These are phyloP conservation scores for Oligia fasciuncula DNA, from an alignment of 2,888 invertebrate species.

Conservation along the genomic window DNA sequence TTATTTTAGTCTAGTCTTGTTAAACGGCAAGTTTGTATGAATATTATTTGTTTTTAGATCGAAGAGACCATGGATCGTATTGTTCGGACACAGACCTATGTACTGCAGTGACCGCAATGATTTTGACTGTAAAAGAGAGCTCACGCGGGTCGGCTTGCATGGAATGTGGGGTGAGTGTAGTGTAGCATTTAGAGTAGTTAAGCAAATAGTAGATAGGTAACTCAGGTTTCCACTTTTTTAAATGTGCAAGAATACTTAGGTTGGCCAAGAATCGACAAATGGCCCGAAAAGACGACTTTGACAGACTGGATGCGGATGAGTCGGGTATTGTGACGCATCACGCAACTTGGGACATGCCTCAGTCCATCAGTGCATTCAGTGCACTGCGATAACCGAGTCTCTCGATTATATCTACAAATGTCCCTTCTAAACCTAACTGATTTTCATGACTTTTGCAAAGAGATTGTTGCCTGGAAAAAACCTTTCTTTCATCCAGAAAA, in stretches of 20 bases:
- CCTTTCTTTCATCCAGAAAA: neutral
- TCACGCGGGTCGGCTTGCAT: constrained; percentile 92
- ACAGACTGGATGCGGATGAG: neutral
- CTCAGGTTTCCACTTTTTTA: neutral
- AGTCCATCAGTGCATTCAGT: neutral
- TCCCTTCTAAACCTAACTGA: neutral
- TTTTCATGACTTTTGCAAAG: neutral
- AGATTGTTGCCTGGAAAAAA: neutral
- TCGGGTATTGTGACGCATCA: neutral
- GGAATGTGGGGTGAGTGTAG: constrained; percentile 89
- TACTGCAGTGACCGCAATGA: constrained; percentile 96
- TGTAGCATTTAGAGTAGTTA: neutral
- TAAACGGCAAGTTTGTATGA: neutral
- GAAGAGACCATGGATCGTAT: constrained; percentile 94
- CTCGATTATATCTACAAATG: too few species aligned
- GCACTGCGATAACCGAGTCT: too few species aligned
- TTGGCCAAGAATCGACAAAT: neutral
- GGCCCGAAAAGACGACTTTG: neutral
- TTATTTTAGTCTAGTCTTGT: neutral
- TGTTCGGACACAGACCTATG: constrained; percentile 97
- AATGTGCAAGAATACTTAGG: neutral
- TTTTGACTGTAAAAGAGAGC: constrained; percentile 93
- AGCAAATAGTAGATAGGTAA: neutral
- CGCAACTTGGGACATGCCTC: neutral
- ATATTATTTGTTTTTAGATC: constrained; percentile 78